These are phyloP conservation scores for Altica lythri DNA, from an alignment of 2,888 invertebrate species.

Conservation along the genomic window DNA sequence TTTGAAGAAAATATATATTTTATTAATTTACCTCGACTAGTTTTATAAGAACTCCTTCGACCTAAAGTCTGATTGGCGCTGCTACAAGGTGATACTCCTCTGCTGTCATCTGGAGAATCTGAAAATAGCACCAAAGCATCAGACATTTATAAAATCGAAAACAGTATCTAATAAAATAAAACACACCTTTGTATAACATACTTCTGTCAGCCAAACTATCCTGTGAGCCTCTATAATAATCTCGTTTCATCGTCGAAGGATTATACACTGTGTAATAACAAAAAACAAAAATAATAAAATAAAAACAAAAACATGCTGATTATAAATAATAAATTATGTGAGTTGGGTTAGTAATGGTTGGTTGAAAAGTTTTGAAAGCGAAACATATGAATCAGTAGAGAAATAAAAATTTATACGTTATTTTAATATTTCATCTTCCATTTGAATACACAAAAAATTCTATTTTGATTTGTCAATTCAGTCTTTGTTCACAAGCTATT, in stretches of 20 bases:
- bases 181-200: constrained; percentile 74
- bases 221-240: constrained; percentile 91
- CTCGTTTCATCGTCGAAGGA: constrained; percentile 77
- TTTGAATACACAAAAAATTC: too few relatives aligned
- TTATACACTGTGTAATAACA: constrained; percentile 54
- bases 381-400: too few relatives aligned
- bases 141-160: constrained; percentile 1
- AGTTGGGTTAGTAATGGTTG: too few relatives aligned
- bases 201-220: constrained; percentile 81
- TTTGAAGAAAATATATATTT: too few relatives aligned
- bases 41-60: constrained; percentile 85
- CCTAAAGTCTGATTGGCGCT: constrained; percentile 71
- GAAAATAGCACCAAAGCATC: constrained; percentile 36
- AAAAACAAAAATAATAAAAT: constrained; percentile 42
- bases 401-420: too few relatives aligned
- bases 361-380: too few relatives aligned
- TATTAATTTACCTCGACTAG: constrained; percentile 85
- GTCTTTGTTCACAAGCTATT: too few relatives aligned
- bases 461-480: too few relatives aligned
- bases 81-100: constrained; percentile 73
- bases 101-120: constrained; percentile 79
- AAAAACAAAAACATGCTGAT: constrained; percentile 43
- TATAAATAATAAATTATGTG: constrained; percentile 33
- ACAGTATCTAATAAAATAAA: constrained; percentile 36
- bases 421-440: too few relatives aligned